These are phyloP conservation scores for Cylloceria caligata DNA, from an alignment of 2,888 invertebrate genomes.

Conservation along the genomic window DNA sequence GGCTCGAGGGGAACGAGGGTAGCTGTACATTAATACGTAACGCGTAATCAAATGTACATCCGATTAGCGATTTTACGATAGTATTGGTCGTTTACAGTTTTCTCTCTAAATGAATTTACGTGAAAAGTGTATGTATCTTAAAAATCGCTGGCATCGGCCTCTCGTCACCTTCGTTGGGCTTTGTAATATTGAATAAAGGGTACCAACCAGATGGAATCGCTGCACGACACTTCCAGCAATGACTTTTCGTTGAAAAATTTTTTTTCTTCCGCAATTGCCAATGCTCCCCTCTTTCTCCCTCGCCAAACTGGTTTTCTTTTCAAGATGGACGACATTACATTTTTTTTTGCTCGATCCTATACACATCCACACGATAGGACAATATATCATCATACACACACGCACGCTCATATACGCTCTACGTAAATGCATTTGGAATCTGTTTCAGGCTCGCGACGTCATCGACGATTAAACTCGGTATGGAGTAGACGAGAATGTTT, in stretches of 20 bases:
- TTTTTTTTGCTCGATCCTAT: slow-evolving; percentile 69
- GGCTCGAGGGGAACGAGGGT: slow-evolving; percentile 36
- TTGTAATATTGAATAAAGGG: slow-evolving; percentile 51
- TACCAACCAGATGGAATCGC: slow-evolving; percentile 53
- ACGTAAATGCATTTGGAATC: slow-evolving; percentile 79
- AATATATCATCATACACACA: slow-evolving; percentile 73
- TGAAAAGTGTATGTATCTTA: slow-evolving; percentile 51
- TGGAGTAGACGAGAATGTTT: slow-evolving; percentile 27
- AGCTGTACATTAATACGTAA: slow-evolving; percentile 53
- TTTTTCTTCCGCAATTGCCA: slow-evolving; percentile 5
- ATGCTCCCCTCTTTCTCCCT: slow-evolving; percentile 47
- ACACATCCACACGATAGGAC: slow-evolving; percentile 69
- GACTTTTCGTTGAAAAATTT: slow-evolving; percentile 29
- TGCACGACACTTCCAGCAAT: slow-evolving; percentile 32
- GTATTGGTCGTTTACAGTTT: slow-evolving; percentile 64
- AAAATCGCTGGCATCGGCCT: slow-evolving; percentile 55
- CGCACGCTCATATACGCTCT: slow-evolving; percentile 66
- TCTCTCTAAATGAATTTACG: slow-evolving; percentile 24
- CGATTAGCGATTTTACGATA: slow-evolving; percentile 61
- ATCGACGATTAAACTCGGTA: slow-evolving; percentile 66
- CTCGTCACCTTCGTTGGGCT: slow-evolving; percentile 35
- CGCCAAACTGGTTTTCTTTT: slow-evolving; percentile 65
- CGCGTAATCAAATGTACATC: slow-evolving; percentile 49
- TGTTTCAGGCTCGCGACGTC: slow-evolving; percentile 68
- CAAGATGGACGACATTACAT: slow-evolving; percentile 73